Percentiles rank a stretch among this genome's conserved stretches.
These are phyloP conservation scores for Smittia aterrima DNA, from an alignment of 2,888 invertebrate genomes.

Conservation along the genomic window DNA sequence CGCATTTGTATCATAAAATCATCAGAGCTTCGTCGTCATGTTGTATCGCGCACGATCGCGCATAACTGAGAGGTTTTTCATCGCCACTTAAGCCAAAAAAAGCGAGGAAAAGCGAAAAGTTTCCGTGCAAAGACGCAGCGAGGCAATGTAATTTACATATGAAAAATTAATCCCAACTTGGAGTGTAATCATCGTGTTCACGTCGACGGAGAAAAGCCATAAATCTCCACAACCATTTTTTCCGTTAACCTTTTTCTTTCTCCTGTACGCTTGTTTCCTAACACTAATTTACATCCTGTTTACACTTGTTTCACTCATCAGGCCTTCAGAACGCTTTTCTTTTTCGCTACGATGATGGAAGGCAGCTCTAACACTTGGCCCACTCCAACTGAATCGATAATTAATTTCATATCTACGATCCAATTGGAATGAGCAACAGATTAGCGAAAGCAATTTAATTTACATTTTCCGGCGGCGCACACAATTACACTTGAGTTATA, in stretches of 20 bases:
- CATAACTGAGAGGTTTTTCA: neutral
- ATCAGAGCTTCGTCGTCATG: neutral
- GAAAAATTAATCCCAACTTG: neutral
- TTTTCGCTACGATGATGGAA: neutral
- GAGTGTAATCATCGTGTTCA: neutral
- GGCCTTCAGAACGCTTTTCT: neutral
- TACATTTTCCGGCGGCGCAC: neutral
- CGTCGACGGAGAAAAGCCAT: neutral
- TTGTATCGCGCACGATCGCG: neutral
- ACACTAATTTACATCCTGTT: slow-evolving; percentile 19
- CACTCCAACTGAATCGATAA: slow-evolving; percentile 10
- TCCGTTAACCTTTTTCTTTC: neutral
- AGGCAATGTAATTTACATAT: neutral
- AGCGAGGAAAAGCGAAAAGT: no score
- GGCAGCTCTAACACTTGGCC: neutral
- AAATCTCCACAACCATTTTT: slow-evolving; percentile 1
- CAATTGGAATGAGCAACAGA: neutral
- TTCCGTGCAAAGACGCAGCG: neutral
- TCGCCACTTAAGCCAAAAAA: neutral
- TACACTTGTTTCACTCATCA: slow-evolving; percentile 4
- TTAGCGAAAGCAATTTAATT: neutral
- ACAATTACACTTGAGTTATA: neutral
- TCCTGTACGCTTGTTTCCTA: neutral
- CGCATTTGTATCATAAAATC: neutral
- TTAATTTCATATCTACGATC: neutral